Base-by-base conservation (phyloP, 2,797 vertebrate species). In the Alca torda region DNA sequence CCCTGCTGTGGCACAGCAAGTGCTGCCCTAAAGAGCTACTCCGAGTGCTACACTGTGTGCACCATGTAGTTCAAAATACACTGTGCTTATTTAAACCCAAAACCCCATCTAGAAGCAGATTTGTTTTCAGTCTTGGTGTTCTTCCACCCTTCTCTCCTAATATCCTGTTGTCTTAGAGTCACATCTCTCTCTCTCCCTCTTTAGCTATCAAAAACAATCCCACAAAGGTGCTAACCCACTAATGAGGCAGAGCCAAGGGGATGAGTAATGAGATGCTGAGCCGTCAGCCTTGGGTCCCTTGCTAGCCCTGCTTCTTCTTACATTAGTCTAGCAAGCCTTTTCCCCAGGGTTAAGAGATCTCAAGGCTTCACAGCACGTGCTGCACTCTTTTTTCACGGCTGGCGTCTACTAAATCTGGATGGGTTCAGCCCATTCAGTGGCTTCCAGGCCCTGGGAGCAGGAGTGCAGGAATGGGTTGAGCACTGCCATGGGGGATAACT, bases 181-280 rank as follows among this genome's bases (percentile, higher is more conserved):
- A 87, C 81, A 67, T 84, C 74, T 83, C 78, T 80, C 74, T 77
- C 68, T 77, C 51, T 15, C 53, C 37, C 45, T 79, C 69, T 65
- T 41, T 30, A 93, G 63, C 78, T 87, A 50, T 70, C 67, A 53
- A 74, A 93, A 92, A n/a, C 50, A 68, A 94, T 89, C 51, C 77
- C 70, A 69, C 75, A 77, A 37, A 85, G 78, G 72, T 84, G 75
- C 75, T 93, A 93, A 96, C n/a, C 11, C 15, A 45, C 84, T 39
- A 23, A 54, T 35, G 87, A 83, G 79, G 64, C 54, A 80, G 67
- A 59, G 61, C 70, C 3, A 5, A 88, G 70, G 69, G 70, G 59
- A 72, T 80, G 77, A 95, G 56, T 45, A 90, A 89, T 41, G 87
- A 30, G 68, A 67, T n/a, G 61, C 60, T 94, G 84, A 87, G 72